Percentiles rank a stretch among this genome's conserved stretches.
Evolutionary conservation across 2,888 invertebrate genomes (phyloP).

Genomic region (Polymixis flavicincta): DNA sequence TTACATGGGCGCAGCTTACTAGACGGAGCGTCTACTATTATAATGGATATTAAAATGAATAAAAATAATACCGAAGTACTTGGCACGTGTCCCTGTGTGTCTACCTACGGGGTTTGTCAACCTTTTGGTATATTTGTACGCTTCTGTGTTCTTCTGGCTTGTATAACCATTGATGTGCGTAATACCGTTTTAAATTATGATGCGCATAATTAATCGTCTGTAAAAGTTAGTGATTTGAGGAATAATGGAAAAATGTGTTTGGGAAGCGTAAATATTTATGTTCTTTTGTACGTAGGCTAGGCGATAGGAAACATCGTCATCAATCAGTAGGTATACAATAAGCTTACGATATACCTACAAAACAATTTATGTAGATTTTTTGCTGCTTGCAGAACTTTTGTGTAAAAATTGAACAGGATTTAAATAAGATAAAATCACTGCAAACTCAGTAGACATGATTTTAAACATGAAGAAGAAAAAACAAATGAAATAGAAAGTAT

Average conservation of each 20-base stretch:
- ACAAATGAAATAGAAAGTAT: slow-evolving; percentile 14
- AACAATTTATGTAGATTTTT: neutral
- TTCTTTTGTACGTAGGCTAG: slow-evolving; percentile 18
- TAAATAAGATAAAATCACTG: neutral
- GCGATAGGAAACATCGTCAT: neutral
- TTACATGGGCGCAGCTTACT: slow-evolving; percentile 58
- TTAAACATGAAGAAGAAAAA: neutral
- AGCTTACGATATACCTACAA: neutral
- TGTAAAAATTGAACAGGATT: neutral
- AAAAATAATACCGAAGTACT: slow-evolving; percentile 53
- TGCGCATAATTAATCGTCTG: slow-evolving; percentile 51
- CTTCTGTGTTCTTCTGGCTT: slow-evolving; percentile 41
- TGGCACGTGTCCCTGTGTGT: slow-evolving; percentile 54
- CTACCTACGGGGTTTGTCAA: slow-evolving; percentile 46
- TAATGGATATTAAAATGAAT: slow-evolving; percentile 60
- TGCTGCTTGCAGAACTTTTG: neutral
- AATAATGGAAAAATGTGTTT: slow-evolving; percentile 42
- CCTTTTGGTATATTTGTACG: slow-evolving; percentile 46
- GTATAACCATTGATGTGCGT: slow-evolving; percentile 44
- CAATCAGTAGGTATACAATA: neutral
- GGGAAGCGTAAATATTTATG: slow-evolving; percentile 34
- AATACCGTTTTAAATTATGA: slow-evolving; percentile 49
- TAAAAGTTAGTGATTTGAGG: slow-evolving; percentile 38
- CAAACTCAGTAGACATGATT: neutral
- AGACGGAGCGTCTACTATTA: slow-evolving; percentile 58